phyloP scores from a whole-genome alignment of 2,888 invertebrate genomes.

The Neocrepidodera transversa region DNA sequence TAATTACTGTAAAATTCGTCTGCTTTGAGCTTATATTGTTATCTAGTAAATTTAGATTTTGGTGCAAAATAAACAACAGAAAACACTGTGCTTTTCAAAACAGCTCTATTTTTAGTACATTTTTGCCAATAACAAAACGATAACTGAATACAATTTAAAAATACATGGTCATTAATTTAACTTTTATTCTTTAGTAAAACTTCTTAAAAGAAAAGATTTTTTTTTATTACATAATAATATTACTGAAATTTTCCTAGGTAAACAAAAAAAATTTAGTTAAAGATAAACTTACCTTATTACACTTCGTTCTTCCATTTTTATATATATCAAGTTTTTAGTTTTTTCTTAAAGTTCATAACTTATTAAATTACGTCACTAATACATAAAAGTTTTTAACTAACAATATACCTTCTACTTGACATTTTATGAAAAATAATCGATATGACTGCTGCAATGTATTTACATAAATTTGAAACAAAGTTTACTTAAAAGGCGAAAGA shows the following conservation, averaged over 20 bases:
- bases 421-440: conserved; percentile 28
- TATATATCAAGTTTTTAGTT: conserved; percentile 29
- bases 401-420: conserved; percentile 28
- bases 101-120: background rate
- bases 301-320: conserved; percentile 21
- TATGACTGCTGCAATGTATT: conserved; percentile 11
- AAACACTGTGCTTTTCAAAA: background rate
- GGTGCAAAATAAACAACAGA: too few relatives aligned
- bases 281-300: conserved; percentile 27
- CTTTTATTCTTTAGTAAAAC: background rate
- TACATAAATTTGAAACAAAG: background rate
- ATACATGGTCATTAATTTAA: background rate
- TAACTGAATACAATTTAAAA: conserved; percentile 1
- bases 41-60: too few relatives aligned
- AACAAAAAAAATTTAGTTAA: background rate
- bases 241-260: background rate
- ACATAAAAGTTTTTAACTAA: conserved; percentile 27
- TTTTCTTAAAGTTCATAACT: conserved; percentile 35
- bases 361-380: conserved; percentile 34
- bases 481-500: background rate
- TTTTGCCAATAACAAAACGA: background rate
- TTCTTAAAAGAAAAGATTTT: background rate
- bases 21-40: too few relatives aligned
- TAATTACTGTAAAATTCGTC: too few relatives aligned
- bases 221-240: conserved; percentile 12